Evolutionary conservation across 2,797 vertebrate species (phyloP), one percentile per base, ranked within the genome.

Genomic region (Phoebastria nigripes): DNA sequence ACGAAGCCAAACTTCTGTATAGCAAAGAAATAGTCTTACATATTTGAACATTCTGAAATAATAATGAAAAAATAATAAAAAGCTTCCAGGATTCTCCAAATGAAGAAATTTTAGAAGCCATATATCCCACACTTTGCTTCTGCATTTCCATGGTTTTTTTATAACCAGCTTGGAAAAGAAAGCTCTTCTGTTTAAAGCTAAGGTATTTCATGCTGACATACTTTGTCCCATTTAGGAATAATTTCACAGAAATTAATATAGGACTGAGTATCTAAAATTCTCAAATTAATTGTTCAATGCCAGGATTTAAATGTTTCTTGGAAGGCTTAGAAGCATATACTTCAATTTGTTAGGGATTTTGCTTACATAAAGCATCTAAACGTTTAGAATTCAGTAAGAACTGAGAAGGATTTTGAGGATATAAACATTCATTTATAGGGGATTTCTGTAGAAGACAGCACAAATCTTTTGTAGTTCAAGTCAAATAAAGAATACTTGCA

Each of bases 291-390:
- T 69, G 37, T 46, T 71, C 46, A 67, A 13, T 49, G 15, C 4
- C 46, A 79, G 54, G 66, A 82, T 62, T 87, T 82, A 76, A 82
- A 58, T 33, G 41, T 31, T 58, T 73, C 63, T 88, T 2, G 0
- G 67, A 66, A 63, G 52, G 25, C 61, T 77, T 52, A 86, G n/a
- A 81, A 63, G 72, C 19, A 90, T 26, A 42, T 28, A 81, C 29
- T 80, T 85, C 63, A 80, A 85, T 93, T 82, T 91, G n/a, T 67
- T 66, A 88, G 49, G 67, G 76, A 83, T 90, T 97, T 88, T 74
- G 21, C 65, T 86, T 80, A 70, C 24, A 77, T 24, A 81, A 88
- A 81, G 22, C 44, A 71, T 11, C 55, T 54, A 91, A 87, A 94
- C 1, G 1, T 63, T 77, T 31, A 87, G 44, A 94, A 89, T 59